A percentile compares a stretch with the other conserved stretches of the same genome.
Conservation (phyloP, 2,797 vertebrate genomes). For the Acipenser oxyrinchus region DNA sequence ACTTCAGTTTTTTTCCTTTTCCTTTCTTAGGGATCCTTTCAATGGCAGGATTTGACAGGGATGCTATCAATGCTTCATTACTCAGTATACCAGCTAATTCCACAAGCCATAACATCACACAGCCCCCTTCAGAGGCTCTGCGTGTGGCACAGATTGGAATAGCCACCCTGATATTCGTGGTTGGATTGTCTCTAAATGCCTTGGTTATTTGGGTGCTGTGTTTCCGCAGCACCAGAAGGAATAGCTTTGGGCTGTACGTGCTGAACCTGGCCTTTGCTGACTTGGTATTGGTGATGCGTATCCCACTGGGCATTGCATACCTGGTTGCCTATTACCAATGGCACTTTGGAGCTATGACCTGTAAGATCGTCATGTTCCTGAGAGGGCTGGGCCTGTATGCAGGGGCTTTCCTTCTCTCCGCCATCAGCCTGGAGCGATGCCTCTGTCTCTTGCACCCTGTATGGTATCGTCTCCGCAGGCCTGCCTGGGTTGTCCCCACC, state of each 20-base stretch:
- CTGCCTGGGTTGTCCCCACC: constrained; percentile 57
- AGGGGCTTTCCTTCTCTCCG: constrained; percentile 59
- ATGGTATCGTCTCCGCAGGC: constrained; percentile 56
- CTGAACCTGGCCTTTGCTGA: constrained; percentile 64
- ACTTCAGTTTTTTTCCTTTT: too few species aligned
- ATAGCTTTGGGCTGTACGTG: constrained; percentile 61
- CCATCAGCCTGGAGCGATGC: constrained; percentile 62
- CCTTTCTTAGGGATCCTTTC: too few species aligned
- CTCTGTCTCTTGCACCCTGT: constrained; percentile 60
- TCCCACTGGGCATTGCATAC: constrained; percentile 54
- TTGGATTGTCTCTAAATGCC: constrained; percentile 53
- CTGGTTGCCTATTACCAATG: constrained; percentile 44
- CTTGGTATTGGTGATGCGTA: constrained; percentile 55
- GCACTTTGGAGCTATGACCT: constrained; percentile 44
- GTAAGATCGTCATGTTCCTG: constrained; percentile 51
- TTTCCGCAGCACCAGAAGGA: constrained; percentile 32
- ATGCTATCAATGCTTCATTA: too few species aligned
- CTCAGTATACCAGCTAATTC: too few species aligned
- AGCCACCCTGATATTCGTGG: constrained; percentile 47
- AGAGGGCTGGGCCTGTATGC: constrained; percentile 58
- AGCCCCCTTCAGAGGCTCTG: constrained; percentile 13
- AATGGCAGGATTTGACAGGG: too few species aligned
- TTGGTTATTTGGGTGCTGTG: constrained; percentile 65
- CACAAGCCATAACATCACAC: background rate
- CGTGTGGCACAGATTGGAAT: constrained; percentile 42